Evolutionary conservation across 30 jellyfish, hydroid and myxozoan species (phyloP).

Genomic region (Turritopsis rubra): DNA sequence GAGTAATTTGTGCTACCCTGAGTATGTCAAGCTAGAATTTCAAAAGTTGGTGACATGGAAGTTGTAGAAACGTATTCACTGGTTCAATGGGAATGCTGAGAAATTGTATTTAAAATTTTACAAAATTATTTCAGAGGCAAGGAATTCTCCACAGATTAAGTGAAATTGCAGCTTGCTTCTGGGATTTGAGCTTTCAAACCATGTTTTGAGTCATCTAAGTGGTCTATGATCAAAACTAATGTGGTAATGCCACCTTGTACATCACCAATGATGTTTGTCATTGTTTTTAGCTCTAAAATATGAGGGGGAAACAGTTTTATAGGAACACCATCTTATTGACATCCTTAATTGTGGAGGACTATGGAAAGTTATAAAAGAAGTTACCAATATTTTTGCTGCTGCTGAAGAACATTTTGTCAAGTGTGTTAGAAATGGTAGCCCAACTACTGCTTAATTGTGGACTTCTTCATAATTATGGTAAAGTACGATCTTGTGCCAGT

Average conservation of each 20-base stretch:
- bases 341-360: not conserved
- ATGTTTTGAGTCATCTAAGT: not conserved
- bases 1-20: too few relatives aligned
- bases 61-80: too few relatives aligned
- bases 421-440: not conserved
- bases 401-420: not conserved
- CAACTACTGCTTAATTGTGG: not conserved
- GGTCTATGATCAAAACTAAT: not conserved
- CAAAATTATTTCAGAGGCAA: too few relatives aligned
- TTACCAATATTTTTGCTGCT: not conserved
- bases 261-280: not conserved
- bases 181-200: not conserved
- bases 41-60: too few relatives aligned
- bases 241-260: not conserved
- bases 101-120: too few relatives aligned
- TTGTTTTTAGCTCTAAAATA: not conserved
- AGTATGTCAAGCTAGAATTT: too few relatives aligned
- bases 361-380: too few relatives aligned
- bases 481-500: not conserved
- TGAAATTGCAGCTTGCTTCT: not conserved
- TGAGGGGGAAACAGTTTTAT: not conserved
- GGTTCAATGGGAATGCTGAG: too few relatives aligned
- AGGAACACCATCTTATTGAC: not conserved
- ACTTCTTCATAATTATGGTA: not conserved
- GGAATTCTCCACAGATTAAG: too few relatives aligned